Evolutionary conservation across 2,113 vertebrate genomes (phyloP), one percentile per base, ranked within the genome.

Genomic region (Varanus salvator): DNA sequence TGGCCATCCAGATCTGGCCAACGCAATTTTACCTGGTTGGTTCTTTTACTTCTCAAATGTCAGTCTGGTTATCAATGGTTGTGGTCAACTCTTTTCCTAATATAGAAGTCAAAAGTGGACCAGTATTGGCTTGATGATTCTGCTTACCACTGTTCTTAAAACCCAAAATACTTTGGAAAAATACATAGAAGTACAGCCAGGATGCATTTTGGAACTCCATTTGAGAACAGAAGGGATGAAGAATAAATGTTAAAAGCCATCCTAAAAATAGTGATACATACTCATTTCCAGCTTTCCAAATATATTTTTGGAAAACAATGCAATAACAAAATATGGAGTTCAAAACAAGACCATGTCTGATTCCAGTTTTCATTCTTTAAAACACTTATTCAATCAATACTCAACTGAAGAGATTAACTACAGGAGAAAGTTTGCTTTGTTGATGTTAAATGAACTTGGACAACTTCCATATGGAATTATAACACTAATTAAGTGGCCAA

Each of bases 391-490:
- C 95, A 96, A 96, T 96, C 94, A 95, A 96, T 96, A 96, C 91
- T 95, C 94, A 95, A 92, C 93, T 92, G 92, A 95, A 95, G 95
- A 95, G 94, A 96, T 96, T 95, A 95, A 94, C 94, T 94, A 92
- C 89, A 83, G 91, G 93, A 94, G 95, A 95, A 96, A 96, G 94
- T 94, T 95, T 96, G 96, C 96, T 95, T 95, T 96, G 94, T 44
- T 76, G 77, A 93, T 94, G 90, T 86, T 95, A 96, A 95, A 93
- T 95, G 95, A 96, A 96, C 95, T 95, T 94, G 93, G 95, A 96
- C 95, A 96, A 94, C 91, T 95, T 89, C 50, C 54, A 84, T 94
- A 94, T 96, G 94, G 94, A 95, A 92, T 90, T 88, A 87, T 93
- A 85, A 77, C 87, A 95, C 94, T 95, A 95, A 95, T 96, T 96